phyloP scores from a whole-genome alignment of 1,140 invertebrate species.

The Lasaia peninsularis region DNA sequence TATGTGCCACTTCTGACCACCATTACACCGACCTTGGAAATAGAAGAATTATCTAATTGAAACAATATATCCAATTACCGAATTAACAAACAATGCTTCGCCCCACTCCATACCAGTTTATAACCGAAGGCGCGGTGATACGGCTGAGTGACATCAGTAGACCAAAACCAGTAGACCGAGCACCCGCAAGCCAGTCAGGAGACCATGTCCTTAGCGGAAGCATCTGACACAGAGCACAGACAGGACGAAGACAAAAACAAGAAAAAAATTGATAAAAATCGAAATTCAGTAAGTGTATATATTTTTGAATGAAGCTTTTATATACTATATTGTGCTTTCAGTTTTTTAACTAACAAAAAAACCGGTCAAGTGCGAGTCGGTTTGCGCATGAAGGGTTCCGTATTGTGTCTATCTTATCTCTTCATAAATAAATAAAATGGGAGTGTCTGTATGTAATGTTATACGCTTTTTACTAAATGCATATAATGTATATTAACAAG shows the following conservation, averaged over 20 bases:
- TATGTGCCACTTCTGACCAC: background rate
- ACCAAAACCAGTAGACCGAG: slow-evolving; percentile 43
- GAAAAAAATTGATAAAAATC: slow-evolving; percentile 40
- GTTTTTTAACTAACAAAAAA: too few species aligned
- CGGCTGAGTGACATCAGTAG: slow-evolving; percentile 40
- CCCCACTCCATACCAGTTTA: slow-evolving; percentile 34
- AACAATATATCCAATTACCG: slow-evolving; percentile 18
- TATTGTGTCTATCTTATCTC: too few species aligned
- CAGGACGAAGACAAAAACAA: slow-evolving; percentile 37
- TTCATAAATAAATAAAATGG: too few species aligned
- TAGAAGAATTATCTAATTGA: slow-evolving; percentile 11
- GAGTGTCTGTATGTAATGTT: too few species aligned
- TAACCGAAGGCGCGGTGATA: slow-evolving; percentile 48
- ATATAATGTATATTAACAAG: too few species aligned
- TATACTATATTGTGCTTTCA: too few species aligned
- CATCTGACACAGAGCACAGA: slow-evolving; percentile 59
- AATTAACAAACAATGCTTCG: slow-evolving; percentile 29
- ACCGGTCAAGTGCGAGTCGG: too few species aligned
- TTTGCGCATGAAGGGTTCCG: too few species aligned
- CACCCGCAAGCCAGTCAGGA: slow-evolving; percentile 42
- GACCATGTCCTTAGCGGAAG: slow-evolving; percentile 68
- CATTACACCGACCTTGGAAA: slow-evolving; percentile 3
- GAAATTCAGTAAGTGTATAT: slow-evolving; percentile 37
- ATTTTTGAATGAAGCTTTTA: too few species aligned
- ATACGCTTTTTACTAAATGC: too few species aligned